Percentiles rank a stretch among this genome's conserved stretches.
phyloP scores from a whole-genome alignment of 1,140 invertebrate species.

The Zeugodacus cucurbitae region DNA sequence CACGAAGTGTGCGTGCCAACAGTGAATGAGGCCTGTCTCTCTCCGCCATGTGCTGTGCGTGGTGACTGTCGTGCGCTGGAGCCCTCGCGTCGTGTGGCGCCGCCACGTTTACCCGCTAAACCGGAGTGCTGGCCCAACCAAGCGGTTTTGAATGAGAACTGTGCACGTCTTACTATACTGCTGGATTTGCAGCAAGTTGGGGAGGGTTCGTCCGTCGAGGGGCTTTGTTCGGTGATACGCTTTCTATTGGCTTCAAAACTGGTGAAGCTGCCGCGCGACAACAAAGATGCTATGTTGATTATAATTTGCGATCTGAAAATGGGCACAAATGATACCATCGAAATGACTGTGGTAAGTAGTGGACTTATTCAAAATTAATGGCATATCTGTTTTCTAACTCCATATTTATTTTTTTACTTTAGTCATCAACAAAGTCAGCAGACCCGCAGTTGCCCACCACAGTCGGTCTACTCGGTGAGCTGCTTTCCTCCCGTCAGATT shows the following conservation, averaged over 20 bases:
- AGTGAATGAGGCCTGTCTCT: constrained; percentile 79
- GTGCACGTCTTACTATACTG: constrained; percentile 79
- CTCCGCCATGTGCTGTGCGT: constrained; percentile 79
- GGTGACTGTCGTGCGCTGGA: constrained; percentile 84
- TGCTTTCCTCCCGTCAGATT: constrained; percentile 75
- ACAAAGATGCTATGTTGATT: constrained; percentile 71
- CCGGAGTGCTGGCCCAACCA: constrained; percentile 83
- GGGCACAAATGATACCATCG: constrained; percentile 83
- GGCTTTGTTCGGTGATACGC: constrained; percentile 76
- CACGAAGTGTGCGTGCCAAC: constrained; percentile 78
- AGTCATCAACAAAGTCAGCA: constrained; percentile 67
- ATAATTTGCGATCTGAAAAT: constrained; percentile 84
- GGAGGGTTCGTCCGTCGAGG: constrained; percentile 78
- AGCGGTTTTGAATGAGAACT: constrained; percentile 75
- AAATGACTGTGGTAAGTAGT: constrained; percentile 83
- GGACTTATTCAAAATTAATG: not conserved
- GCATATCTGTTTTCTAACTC: not conserved
- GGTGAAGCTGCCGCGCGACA: constrained; percentile 58
- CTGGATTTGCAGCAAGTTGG: constrained; percentile 74
- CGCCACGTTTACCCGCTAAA: constrained; percentile 78
- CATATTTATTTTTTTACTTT: constrained; percentile 39
- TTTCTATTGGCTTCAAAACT: constrained; percentile 73
- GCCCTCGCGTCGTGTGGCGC: constrained; percentile 78
- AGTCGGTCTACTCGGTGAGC: constrained; percentile 75
- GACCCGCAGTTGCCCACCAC: constrained; percentile 72